A percentile compares a stretch with the other conserved stretches of the same genome.
These are phyloP conservation scores for Hippocampus barbouri DNA, from an alignment of 2,113 vertebrate genomes.

Conservation along the genomic window DNA sequence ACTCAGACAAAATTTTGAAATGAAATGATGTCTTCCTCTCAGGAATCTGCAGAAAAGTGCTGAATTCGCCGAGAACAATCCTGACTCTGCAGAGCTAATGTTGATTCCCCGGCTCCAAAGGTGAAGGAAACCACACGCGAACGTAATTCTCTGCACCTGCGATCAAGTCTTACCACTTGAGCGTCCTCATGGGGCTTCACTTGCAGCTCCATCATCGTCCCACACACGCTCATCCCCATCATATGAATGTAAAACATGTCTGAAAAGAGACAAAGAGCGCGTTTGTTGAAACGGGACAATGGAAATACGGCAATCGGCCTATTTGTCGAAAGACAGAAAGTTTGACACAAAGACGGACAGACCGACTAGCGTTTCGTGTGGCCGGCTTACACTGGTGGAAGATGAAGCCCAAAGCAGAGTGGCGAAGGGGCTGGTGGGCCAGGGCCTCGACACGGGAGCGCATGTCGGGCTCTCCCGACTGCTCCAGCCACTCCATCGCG, in stretches of 20 bases:
- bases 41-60: no score
- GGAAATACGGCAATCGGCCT: neutral
- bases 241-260: slow-evolving; percentile 70
- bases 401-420: slow-evolving; percentile 64
- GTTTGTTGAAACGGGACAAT: no score
- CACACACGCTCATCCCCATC: slow-evolving; percentile 61
- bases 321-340: neutral
- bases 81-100: no score
- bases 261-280: slow-evolving; percentile 38
- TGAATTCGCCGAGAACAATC: no score
- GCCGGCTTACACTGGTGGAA: slow-evolving; percentile 82
- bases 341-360: neutral
- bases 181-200: neutral
- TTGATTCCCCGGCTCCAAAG: no score
- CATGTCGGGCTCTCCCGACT: slow-evolving; percentile 54
- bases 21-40: no score
- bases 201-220: slow-evolving; percentile 62
- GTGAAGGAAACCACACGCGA: no score
- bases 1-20: no score
- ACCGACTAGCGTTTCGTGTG: neutral
- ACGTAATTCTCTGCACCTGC: no score
- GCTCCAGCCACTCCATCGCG: slow-evolving; percentile 73
- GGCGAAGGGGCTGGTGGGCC: slow-evolving; percentile 34
- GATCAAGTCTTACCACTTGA: neutral
- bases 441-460: slow-evolving; percentile 55